phyloP scores from a whole-genome alignment of 2,113 vertebrate genomes.

The Etia nguti region DNA sequence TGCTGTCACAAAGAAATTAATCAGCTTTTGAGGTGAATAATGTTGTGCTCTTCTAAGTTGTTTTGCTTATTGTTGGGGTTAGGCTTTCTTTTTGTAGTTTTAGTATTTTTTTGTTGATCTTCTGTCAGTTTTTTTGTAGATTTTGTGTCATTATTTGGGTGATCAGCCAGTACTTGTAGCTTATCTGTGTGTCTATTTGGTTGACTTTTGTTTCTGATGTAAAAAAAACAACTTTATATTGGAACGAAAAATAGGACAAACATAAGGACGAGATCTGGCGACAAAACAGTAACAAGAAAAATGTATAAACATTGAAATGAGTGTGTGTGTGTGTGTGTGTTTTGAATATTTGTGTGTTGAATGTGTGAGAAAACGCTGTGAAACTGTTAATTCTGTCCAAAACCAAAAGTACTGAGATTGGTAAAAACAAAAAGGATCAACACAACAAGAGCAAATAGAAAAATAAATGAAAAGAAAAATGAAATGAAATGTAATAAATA shows the following conservation, averaged over 20 bases:
- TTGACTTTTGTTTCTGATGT: background rate
- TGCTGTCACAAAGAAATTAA: background rate
- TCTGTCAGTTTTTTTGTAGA: background rate
- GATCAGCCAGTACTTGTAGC: background rate
- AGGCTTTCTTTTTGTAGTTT: background rate
- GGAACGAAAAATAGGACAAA: background rate
- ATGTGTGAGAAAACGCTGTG: background rate
- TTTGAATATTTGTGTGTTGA: background rate
- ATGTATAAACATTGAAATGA: background rate
- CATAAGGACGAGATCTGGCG: background rate
- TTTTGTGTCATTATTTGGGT: background rate
- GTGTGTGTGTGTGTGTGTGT: background rate
- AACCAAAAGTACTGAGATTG: background rate
- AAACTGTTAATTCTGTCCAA: background rate
- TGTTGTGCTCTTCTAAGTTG: background rate
- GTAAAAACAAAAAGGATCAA: background rate
- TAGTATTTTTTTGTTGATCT: background rate
- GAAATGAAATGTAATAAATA: background rate
- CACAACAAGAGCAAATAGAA: background rate
- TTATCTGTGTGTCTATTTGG: background rate
- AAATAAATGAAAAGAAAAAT: background rate
- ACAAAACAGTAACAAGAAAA: background rate
- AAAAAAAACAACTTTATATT: background rate
- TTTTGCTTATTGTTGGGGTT: fast-evolving
- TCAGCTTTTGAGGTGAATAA: background rate